phyloP scores from a whole-genome alignment of 2,797 vertebrate species.

The Enteromius radiatus region DNA sequence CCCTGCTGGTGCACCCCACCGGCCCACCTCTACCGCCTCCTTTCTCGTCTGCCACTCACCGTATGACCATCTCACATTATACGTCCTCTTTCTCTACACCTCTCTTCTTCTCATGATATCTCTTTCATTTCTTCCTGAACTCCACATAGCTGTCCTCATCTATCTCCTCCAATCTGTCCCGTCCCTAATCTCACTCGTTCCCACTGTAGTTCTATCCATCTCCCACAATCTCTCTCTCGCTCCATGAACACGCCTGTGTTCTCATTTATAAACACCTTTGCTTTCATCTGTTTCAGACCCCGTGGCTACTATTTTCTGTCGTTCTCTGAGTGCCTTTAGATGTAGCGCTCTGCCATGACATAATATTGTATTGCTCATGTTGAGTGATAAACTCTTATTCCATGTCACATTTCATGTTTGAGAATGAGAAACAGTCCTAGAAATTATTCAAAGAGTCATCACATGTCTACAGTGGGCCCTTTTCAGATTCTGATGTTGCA shows the following conservation, averaged over 20 bases:
- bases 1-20: constrained; percentile 64
- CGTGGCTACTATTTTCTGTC: constrained; percentile 67
- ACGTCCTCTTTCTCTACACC: constrained; percentile 10
- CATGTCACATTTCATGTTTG: constrained; percentile 25
- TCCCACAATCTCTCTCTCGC: constrained; percentile 52
- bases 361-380: constrained; percentile 27
- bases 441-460: constrained; percentile 1
- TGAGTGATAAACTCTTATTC: constrained; percentile 34
- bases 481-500: background rate
- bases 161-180: constrained; percentile 65
- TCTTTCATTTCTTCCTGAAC: constrained; percentile 49
- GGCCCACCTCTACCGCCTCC: constrained; percentile 39
- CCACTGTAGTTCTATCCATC: constrained; percentile 52
- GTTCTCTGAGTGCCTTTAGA: constrained; percentile 24
- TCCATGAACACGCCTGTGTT: constrained; percentile 36
- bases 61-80: constrained; percentile 15
- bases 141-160: constrained; percentile 51
- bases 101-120: constrained; percentile 38
- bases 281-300: constrained; percentile 58
- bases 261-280: constrained; percentile 48
- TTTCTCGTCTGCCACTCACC: constrained; percentile 28
- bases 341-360: background rate
- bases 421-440: constrained; percentile 6
- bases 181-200: constrained; percentile 51
- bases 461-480: background rate